These are phyloP conservation scores for Phenganax marumi DNA, from an alignment of 92 coral and sea anemone species.

Conservation along the genomic window DNA sequence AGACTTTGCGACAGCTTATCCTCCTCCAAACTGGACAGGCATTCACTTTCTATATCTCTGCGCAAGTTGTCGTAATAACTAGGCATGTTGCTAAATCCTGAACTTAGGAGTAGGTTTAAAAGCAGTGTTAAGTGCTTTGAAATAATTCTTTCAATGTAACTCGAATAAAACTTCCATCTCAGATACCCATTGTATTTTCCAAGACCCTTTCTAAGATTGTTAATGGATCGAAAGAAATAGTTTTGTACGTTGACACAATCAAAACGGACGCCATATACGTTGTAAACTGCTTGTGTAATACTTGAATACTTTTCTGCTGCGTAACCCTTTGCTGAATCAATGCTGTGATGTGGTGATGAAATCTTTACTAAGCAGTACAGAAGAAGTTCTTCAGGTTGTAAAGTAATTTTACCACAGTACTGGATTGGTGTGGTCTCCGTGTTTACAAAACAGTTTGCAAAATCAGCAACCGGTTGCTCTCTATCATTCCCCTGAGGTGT, in stretches of 20 bases:
- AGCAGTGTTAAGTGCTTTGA: constrained; percentile 10
- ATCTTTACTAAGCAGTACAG: not conserved
- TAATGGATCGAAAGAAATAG: constrained; percentile 29
- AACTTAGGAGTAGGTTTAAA: not conserved
- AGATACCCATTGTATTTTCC: constrained; percentile 24
- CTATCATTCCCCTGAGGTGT: not conserved
- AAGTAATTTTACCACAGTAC: not conserved
- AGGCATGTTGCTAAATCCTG: not conserved
- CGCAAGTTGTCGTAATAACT: not conserved
- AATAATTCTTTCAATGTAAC: constrained; percentile 19
- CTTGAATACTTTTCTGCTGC: not conserved
- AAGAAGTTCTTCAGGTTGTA: constrained; percentile 15
- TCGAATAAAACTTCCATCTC: constrained; percentile 26
- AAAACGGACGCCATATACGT: not conserved
- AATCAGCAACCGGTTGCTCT: constrained; percentile 1
- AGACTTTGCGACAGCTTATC: constrained; percentile 13
- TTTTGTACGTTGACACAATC: constrained; percentile 9
- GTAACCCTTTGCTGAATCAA: not conserved
- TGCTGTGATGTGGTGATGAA: not conserved
- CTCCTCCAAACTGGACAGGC: constrained; percentile 24
- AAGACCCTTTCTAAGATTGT: constrained; percentile 29
- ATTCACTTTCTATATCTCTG: constrained; percentile 6
- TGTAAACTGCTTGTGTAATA: not conserved
- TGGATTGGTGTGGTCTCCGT: not conserved
- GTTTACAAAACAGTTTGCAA: not conserved